Base-by-base conservation (phyloP, 2,888 invertebrate species). In the Orchesella flavescens region DNA sequence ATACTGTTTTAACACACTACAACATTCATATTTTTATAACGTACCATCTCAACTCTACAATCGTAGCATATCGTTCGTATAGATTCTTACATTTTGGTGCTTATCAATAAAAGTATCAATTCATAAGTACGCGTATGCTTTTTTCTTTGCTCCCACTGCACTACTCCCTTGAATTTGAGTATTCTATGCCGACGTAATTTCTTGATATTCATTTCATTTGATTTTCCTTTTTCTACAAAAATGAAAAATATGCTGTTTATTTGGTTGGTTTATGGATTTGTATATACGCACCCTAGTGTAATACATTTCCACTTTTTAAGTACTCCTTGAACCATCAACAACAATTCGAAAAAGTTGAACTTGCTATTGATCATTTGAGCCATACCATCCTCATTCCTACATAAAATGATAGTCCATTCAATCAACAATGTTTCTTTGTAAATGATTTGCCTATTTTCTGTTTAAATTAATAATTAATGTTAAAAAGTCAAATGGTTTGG, bases 141-240 rank as follows among this genome's bases (percentile, higher is more conserved):
- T n/a, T n/a, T n/a, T n/a, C n/a, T n/a, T n/a, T 49, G n/a, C 34
- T 34, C 7, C 34, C 7, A 34, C 34, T 34, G 34, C 7, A 34
- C 34, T 34, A 7, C 34, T 34, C 49, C 49, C 49, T 49, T 49
- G 15, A 49, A 3, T 49, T 7, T 74, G 15, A 76, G 9, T 15
- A 77, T 71, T 78, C 63, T 78, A 78, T 78, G 78, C 78, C 78
- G 78, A 61, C 61, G 78, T 78, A 78, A 78, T 78, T 78, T 63
- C 71, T 78, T 78, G 69, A 71, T 78, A 71, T 78, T 78, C 77
- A 46, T 59, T 61, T 68, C 61, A 77, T 61, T 78, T 77, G 59
- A 53, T 61, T 71, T 71, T 69, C 78, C 61, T 63, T 78, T 78
- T 78, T 63, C 43, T 43, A 13, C 24, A 65, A 12, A 65, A 44